Evolutionary conservation across 1,140 invertebrate species (phyloP), one percentile per base, ranked within the genome.

Genomic region (Aphaenogaster rudis): DNA sequence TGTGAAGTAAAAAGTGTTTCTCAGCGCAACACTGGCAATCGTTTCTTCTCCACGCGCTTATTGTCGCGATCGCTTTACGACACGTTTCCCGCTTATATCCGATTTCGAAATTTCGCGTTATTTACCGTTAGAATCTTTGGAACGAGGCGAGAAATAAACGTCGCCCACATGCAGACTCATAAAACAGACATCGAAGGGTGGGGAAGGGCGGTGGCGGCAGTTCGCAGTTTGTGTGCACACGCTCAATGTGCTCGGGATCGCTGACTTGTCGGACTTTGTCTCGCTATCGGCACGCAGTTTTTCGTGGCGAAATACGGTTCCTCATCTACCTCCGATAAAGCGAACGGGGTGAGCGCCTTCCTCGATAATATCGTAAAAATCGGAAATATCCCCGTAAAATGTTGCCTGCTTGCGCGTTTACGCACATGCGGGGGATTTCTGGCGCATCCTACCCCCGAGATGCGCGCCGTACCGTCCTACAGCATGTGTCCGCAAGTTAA

Each of bases 281-380:
- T 66, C 21, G 74, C 63, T 52, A 86, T 86, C 50, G 28, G 28
- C 42, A 42, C 45, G 50, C 45, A 28, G 8, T 86, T 86, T 79
- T 79, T 67, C 45, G 72, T 8, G 13, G 72, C 71, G 48, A 52
- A 42, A 54, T 45, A 79, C 21, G 59, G 21, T 63, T 77, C n/a
- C 67, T 72, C 80, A 76, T 84, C 42, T 76, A 39, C 13, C 61
- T 48, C 6, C n/a, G 57, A 36, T 50, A 50, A 36, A 50, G 21
- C 42, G 36, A 33, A 63, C 21, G 15, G 17, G 17, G 36, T 15
- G n/a, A 77, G 59, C 13, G 21, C 61, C 50, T 28, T 54, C 13
- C 48, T 67, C 50, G 84, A 54, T 77, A 78, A 87, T 86, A 69
- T 86, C 87, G 21, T 90, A 88, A 91, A 90, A 86, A 86, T 81